These are phyloP conservation scores for Gallinago media DNA, from an alignment of 2,113 vertebrate genomes.

Conservation along the genomic window DNA sequence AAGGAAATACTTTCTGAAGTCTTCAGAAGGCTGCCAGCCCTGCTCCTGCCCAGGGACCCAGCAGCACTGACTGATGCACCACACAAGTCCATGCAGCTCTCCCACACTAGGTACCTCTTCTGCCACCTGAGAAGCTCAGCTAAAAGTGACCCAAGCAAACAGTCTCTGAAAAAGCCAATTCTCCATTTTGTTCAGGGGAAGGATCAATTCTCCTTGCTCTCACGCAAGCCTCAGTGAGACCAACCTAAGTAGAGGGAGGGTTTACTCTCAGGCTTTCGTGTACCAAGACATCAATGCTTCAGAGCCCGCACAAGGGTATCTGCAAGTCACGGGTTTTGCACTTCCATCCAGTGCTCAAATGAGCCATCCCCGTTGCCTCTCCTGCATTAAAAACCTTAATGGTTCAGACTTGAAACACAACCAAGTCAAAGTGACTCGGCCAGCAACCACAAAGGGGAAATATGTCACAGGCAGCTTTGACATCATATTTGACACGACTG, in stretches of 20 bases:
- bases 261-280: not conserved
- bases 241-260: not conserved
- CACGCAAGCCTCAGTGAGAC: not conserved
- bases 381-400: not conserved
- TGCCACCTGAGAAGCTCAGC: not conserved
- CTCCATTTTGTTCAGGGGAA: not conserved
- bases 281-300: not conserved
- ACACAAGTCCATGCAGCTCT: not conserved
- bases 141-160: not conserved
- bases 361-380: rapidly evolving
- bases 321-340: not conserved
- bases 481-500: not conserved
- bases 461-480: slow-evolving; percentile 2
- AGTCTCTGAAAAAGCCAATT: not conserved
- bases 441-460: not conserved
- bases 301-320: rapidly evolving
- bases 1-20: not conserved
- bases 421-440: not conserved
- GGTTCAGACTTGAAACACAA: not conserved
- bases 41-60: not conserved
- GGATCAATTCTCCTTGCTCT: not conserved
- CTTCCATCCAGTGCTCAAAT: not conserved
- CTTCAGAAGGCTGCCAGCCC: not conserved
- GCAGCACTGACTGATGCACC: not conserved
- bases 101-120: not conserved